A percentile compares a stretch with the other conserved stretches of the same genome.
Evolutionary conservation across 92 coral and sea anemone genomes (phyloP).

Genomic region (Virgularia gustaviana): DNA sequence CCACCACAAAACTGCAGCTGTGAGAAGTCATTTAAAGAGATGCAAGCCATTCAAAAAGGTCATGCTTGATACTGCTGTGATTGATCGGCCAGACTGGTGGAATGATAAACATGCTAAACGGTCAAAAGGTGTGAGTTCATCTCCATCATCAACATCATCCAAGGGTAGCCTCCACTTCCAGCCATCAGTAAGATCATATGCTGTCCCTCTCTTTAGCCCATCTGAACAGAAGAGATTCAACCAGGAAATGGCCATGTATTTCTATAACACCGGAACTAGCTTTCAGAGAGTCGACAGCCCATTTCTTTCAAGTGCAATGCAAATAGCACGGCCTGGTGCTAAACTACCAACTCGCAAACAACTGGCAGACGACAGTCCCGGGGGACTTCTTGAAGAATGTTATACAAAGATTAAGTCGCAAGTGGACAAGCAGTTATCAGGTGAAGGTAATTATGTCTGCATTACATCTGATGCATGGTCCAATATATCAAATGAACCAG

Average conservation of each 20-base stretch:
- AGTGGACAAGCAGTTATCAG: slow-evolving; percentile 10
- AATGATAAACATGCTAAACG: background rate
- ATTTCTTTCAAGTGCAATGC: background rate
- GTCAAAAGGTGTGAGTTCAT: background rate
- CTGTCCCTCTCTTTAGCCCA: background rate
- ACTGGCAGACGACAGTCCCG: slow-evolving; percentile 6
- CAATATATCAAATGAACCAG: slow-evolving; percentile 11
- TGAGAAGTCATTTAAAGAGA: slow-evolving; percentile 11
- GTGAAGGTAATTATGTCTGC: background rate
- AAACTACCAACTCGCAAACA: slow-evolving; percentile 8
- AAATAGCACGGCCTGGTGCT: slow-evolving; percentile 14
- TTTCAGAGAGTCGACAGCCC: slow-evolving; percentile 10
- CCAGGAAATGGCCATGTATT: slow-evolving; percentile 6
- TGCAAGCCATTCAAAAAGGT: slow-evolving; percentile 12
- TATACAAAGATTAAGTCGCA: background rate
- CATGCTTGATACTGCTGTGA: slow-evolving; percentile 5
- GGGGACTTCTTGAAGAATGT: slow-evolving; percentile 19
- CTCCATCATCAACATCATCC: background rate
- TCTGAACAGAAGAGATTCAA: slow-evolving; percentile 15
- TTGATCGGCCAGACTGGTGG: slow-evolving; percentile 18
- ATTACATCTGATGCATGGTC: slow-evolving; percentile 16
- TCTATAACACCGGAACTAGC: slow-evolving; percentile 11
- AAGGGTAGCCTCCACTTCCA: background rate
- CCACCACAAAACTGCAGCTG: slow-evolving; percentile 23
- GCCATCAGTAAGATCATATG: slow-evolving; percentile 9